phyloP scores from a whole-genome alignment of 2,888 invertebrate genomes.

The Nematopogon swammerdamellus region DNA sequence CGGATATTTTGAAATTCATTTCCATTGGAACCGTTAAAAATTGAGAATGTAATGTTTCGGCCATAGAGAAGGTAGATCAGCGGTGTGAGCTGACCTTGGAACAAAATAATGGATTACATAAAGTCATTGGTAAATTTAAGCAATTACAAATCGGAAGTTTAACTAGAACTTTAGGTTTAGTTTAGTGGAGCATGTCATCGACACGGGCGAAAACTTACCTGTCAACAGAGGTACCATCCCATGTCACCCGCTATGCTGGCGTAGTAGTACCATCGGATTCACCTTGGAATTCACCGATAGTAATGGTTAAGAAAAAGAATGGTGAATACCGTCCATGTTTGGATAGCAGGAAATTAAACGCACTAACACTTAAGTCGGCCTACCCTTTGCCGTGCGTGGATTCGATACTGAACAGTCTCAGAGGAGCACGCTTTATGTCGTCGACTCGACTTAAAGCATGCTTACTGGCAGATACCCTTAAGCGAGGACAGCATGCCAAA shows the following conservation, averaged over 20 bases:
- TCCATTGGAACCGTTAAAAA: neutral
- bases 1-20: constrained; percentile 1
- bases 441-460: constrained; percentile 1
- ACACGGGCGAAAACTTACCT: too few relatives aligned
- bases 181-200: constrained; percentile 6
- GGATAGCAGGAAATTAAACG: constrained; percentile 9
- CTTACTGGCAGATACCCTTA: too few relatives aligned
- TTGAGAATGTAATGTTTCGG: neutral
- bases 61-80: neutral
- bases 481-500: neutral
- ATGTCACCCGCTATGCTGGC: constrained; percentile 8
- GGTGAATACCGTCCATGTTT: constrained; percentile 12
- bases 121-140: too few relatives aligned
- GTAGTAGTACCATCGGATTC: too few relatives aligned
- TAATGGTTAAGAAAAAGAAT: constrained; percentile 13
- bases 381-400: constrained; percentile 8
- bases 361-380: constrained; percentile 4
- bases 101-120: too few relatives aligned
- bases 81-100: neutral
- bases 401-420: constrained; percentile 1
- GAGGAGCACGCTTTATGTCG: too few relatives aligned
- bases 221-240: constrained; percentile 9
- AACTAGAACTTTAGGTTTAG: constrained; percentile 8
- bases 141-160: neutral
- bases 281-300: constrained; percentile 15